Conservation (phyloP, 2,113 vertebrate genomes). For the Mobula hypostoma region DNA sequence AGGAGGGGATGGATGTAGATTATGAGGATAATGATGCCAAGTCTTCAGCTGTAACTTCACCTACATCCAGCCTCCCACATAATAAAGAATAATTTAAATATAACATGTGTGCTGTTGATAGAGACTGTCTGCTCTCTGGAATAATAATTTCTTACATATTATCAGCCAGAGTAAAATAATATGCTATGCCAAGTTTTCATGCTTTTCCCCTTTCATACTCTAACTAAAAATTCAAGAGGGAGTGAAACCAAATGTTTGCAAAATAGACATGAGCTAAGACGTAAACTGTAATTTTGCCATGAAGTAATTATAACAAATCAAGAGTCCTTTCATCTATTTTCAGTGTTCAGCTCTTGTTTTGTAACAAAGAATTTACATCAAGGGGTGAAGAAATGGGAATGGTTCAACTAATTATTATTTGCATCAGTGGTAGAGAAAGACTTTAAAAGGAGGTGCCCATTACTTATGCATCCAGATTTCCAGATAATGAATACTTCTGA, state of each 20-base stretch:
- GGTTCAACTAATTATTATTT: not conserved
- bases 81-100: not conserved
- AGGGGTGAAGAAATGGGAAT: not conserved
- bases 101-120: not conserved
- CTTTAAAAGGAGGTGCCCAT: not conserved
- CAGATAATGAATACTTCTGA: not conserved
- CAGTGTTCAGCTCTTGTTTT: not conserved
- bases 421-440: not conserved
- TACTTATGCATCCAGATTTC: not conserved
- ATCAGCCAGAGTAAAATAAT: not conserved
- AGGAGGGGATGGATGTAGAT: not conserved
- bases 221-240: not conserved
- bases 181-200: not conserved
- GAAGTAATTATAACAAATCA: not conserved
- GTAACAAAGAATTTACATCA: not conserved
- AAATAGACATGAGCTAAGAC: not conserved
- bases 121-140: not conserved
- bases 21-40: not conserved
- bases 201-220: not conserved
- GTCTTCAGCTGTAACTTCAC: not conserved
- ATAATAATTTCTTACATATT: not conserved
- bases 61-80: not conserved
- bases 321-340: not conserved
- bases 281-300: not conserved
- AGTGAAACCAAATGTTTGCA: not conserved